A percentile compares a stretch with the other conserved stretches of the same genome.
These are phyloP conservation scores for Hylomyscus alleni DNA, from an alignment of 2,797 vertebrate species.

Conservation along the genomic window DNA sequence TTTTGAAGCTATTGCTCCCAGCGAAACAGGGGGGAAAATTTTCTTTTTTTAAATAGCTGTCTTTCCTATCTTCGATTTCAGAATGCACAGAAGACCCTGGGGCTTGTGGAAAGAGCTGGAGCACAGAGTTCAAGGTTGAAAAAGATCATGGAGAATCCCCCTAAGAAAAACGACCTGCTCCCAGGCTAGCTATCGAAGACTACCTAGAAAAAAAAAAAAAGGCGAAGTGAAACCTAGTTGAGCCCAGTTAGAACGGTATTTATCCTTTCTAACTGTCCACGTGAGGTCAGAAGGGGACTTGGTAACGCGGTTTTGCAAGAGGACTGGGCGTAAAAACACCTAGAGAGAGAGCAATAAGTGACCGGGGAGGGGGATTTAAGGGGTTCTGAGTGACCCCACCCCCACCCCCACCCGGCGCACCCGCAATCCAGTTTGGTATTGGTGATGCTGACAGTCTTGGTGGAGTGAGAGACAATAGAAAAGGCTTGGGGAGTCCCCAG, in stretches of 20 bases:
- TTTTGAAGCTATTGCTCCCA: slow-evolving; percentile 25
- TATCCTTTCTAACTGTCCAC: background rate
- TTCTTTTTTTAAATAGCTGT: background rate
- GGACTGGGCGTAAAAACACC: slow-evolving; percentile 13
- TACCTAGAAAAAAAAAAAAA: slow-evolving; percentile 42
- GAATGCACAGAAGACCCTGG: background rate
- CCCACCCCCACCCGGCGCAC: background rate
- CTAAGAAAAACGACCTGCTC: slow-evolving; percentile 43
- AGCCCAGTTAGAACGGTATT: background rate
- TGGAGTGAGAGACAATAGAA: slow-evolving; percentile 55
- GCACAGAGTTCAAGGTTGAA: background rate
- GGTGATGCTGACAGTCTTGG: slow-evolving; percentile 41
- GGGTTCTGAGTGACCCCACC: background rate
- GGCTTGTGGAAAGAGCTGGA: background rate
- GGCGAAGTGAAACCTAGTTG: background rate
- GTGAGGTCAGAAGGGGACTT: slow-evolving; percentile 32
- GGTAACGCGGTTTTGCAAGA: background rate
- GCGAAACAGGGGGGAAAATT: background rate
- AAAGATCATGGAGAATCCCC: background rate
- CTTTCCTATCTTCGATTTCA: background rate
- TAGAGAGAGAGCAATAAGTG: background rate
- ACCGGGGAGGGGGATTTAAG: background rate
- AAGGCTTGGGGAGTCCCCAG: slow-evolving; percentile 1
- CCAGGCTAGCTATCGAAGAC: background rate
- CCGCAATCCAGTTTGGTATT: background rate